Percentiles rank a stretch among this genome's conserved stretches.
These are phyloP conservation scores for Aelia acuminata DNA, from an alignment of 2,888 invertebrate species.

Conservation along the genomic window DNA sequence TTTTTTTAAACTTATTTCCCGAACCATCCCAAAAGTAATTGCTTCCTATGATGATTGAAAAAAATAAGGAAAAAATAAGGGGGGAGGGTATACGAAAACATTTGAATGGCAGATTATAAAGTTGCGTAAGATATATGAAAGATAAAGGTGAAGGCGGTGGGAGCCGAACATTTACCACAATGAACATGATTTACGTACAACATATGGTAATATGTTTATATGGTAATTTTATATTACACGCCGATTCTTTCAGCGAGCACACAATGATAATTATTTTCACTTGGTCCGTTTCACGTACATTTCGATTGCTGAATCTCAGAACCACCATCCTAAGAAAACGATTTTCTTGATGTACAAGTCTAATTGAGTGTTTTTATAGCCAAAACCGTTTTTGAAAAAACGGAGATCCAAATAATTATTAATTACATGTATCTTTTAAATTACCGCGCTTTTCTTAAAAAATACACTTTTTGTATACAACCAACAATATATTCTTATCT, in stretches of 20 bases:
- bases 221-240: neutral
- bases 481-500: no score
- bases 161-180: neutral
- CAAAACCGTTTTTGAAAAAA: no score
- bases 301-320: neutral
- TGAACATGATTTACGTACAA: neutral
- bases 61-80: neutral
- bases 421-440: no score
- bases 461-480: no score
- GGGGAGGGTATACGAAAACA: neutral
- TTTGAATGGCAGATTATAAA: neutral
- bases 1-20: neutral
- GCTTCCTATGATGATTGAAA: neutral
- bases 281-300: neutral
- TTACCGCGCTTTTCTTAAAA: no score
- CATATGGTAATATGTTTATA: neutral
- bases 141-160: neutral
- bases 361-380: no score
- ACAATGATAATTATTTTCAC: neutral
- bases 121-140: neutral
- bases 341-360: no score
- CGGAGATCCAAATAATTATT: no score
- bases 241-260: neutral
- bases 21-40: neutral
- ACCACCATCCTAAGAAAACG: no score